Evolutionary conservation across 2,888 invertebrate species (phyloP), one percentile per base, ranked within the genome.

Genomic region (Drosophila anceps): DNA sequence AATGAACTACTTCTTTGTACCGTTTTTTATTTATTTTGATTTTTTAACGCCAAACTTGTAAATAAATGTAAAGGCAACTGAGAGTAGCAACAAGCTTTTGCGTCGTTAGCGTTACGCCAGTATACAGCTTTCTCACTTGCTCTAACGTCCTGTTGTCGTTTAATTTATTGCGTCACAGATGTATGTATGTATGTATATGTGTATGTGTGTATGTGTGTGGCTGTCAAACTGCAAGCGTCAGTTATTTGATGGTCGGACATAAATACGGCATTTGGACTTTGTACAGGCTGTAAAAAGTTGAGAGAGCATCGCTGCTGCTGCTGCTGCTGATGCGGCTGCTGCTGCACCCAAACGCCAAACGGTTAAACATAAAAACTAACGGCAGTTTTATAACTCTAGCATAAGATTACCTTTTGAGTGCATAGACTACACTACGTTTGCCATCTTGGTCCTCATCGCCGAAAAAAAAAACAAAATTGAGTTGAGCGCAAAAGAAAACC

Each of bases 341-440:
- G 84, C 87, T 84, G 84, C 84, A 87, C 84, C 84, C 79, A 86
- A 85, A 77, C 82, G 74, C 69, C 73, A 88, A 86, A 85, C 86
- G 76, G 82, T 82, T 84, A 78, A 81, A 69, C 87, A 82, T 88
- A 84, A 88, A 86, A 88, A 78, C 84, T 86, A 87, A 87, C 88
- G 87, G 87, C 84, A 82, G 69, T 87, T 88, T 86, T 88, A 87
- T 88, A 82, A 84, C 87, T 84, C 77, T 69, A 77, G 77, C 81
- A 70, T 78, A 72, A 84, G 82, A 87, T 88, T 87, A 88, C 88
- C 87, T 88, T 87, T 79, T 83, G 66, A 77, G 73, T 68, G 76
- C 76, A 74, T 63, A 68, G 59, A 59, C 69, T 67, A 50, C 63
- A 59, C 69, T 67, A 50, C 63, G 61, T 66, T 73, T 67, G 53